phyloP scores from a whole-genome alignment of 2,888 invertebrate genomes.

The Noctua pronuba region DNA sequence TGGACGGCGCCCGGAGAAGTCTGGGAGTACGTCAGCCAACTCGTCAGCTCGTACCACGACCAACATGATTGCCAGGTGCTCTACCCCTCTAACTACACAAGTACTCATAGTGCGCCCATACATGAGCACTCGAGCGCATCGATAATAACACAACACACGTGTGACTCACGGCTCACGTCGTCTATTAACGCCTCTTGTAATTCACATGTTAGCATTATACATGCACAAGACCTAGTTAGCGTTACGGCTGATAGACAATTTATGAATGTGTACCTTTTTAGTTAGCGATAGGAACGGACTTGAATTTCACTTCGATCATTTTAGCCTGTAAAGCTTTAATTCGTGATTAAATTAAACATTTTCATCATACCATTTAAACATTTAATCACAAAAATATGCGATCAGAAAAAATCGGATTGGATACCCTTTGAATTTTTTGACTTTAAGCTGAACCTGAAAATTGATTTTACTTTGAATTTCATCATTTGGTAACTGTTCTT shows the following conservation, averaged over 20 bases:
- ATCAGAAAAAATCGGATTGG: background rate
- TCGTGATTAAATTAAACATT: background rate
- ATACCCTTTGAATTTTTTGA: background rate
- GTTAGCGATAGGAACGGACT: conserved; percentile 1
- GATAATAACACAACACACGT: conserved; percentile 75
- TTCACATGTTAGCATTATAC: conserved; percentile 80
- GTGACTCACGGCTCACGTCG: conserved; percentile 76
- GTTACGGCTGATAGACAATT: conserved; percentile 72
- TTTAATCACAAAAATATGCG: background rate
- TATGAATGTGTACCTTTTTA: conserved; percentile 52
- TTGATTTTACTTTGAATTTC: background rate
- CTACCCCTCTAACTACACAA: conserved; percentile 46
- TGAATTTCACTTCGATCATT: background rate
- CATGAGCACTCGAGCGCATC: conserved; percentile 72
- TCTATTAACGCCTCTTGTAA: conserved; percentile 79
- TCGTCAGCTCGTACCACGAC: conserved; percentile 91
- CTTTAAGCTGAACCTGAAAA: background rate
- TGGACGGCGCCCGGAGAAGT: conserved; percentile 91
- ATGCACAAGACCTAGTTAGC: conserved; percentile 80
- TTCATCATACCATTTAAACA: background rate
- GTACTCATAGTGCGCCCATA: conserved; percentile 36
- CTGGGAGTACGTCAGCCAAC: conserved; percentile 92
- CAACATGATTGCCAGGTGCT: conserved; percentile 88
- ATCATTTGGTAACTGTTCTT: background rate
- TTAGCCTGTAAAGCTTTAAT: background rate